Percentiles rank a stretch among this genome's conserved stretches.
phyloP scores from a whole-genome alignment of 1,140 invertebrate species.

The Cyclina sinensis region DNA sequence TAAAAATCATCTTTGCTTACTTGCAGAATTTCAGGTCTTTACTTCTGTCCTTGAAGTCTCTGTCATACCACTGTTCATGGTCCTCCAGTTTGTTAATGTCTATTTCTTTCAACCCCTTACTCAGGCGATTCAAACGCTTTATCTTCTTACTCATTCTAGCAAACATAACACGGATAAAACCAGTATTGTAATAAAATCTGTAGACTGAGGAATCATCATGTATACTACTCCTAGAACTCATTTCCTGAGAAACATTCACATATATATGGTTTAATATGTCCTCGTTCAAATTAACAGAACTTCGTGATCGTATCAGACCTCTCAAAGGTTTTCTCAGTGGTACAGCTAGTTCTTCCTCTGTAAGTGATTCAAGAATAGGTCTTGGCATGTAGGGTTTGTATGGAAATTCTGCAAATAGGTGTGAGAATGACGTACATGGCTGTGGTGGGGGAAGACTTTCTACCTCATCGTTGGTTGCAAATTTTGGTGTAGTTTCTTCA shows the following conservation, averaged over 20 bases:
- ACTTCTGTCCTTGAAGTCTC: slow-evolving; percentile 44
- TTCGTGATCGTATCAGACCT: slow-evolving; percentile 24
- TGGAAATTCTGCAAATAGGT: slow-evolving; percentile 28
- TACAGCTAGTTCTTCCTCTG: background rate
- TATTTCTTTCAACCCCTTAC: slow-evolving; percentile 31
- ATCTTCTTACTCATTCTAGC: slow-evolving; percentile 56
- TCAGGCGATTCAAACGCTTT: slow-evolving; percentile 20
- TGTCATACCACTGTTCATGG: slow-evolving; percentile 65
- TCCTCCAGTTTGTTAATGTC: slow-evolving; percentile 55
- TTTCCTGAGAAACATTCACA: slow-evolving; percentile 48
- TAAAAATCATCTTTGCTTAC: too few species aligned
- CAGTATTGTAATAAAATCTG: slow-evolving; percentile 62
- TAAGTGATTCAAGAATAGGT: background rate
- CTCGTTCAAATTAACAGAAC: background rate
- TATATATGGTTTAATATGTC: background rate
- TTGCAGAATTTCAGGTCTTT: slow-evolving; percentile 57
- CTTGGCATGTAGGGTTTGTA: background rate
- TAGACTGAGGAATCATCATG: slow-evolving; percentile 59
- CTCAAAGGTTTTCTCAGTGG: background rate
- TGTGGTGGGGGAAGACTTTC: slow-evolving; percentile 11
- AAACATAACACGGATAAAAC: background rate
- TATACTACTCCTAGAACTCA: slow-evolving; percentile 13
- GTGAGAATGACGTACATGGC: slow-evolving; percentile 41
- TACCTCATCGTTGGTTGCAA: slow-evolving; percentile 21
- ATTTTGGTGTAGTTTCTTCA: background rate